Evolutionary conservation across 2,113 vertebrate species (phyloP).

Genomic region (Sander lucioperca): DNA sequence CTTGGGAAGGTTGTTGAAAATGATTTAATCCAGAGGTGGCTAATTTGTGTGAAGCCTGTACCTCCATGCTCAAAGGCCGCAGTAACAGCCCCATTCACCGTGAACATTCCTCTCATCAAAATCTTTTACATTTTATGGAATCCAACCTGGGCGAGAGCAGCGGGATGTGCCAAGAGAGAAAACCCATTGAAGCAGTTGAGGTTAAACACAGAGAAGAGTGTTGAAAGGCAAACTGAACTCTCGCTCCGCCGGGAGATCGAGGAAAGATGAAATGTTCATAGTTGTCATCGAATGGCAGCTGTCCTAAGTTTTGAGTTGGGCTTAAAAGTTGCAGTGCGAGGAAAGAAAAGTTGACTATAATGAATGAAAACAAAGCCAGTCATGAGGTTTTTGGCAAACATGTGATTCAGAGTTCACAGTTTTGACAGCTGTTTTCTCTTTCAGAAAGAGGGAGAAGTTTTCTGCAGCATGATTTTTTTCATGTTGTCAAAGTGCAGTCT

Average conservation of each 20-base stretch:
- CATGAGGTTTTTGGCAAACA: constrained; percentile 48
- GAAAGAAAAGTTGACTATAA: background rate
- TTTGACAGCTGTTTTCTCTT: constrained; percentile 39
- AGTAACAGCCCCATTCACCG: constrained; percentile 19
- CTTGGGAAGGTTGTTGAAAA: constrained; percentile 7
- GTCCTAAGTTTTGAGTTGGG: constrained; percentile 34
- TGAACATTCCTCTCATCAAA: constrained; percentile 35
- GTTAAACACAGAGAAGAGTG: constrained; percentile 53
- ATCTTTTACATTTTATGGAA: constrained; percentile 46
- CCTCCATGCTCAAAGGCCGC: constrained; percentile 35
- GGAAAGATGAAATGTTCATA: constrained; percentile 48
- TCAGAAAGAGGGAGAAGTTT: constrained; percentile 4
- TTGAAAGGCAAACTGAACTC: constrained; percentile 66
- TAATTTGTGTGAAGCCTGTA: constrained; percentile 50
- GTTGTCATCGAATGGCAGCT: constrained; percentile 61
- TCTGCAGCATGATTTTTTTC: background rate
- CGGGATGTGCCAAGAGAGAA: constrained; percentile 34
- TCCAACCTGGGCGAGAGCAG: constrained; percentile 40
- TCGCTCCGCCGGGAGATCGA: constrained; percentile 42
- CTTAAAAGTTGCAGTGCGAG: constrained; percentile 1
- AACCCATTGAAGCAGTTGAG: constrained; percentile 36
- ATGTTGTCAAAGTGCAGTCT: constrained; percentile 8
- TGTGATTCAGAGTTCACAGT: constrained; percentile 12
- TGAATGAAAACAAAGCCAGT: constrained; percentile 46
- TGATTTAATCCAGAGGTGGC: constrained; percentile 29